These are phyloP conservation scores for Phocoena phocoena DNA, from an alignment of 2,113 vertebrate species.

Conservation along the genomic window DNA sequence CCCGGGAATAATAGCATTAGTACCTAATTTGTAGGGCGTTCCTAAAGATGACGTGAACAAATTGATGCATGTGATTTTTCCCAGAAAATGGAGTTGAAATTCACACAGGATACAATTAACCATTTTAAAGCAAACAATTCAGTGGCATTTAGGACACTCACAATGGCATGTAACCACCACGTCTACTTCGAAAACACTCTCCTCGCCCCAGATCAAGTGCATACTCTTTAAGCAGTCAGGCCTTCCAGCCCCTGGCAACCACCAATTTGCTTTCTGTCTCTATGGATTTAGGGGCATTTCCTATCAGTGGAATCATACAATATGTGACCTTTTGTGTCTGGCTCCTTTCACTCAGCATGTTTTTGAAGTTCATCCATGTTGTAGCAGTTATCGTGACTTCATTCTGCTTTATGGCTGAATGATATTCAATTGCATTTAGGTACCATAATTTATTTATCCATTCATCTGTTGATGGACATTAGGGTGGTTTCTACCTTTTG, in stretches of 20 bases:
- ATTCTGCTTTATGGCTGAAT: neutral
- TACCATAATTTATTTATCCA: neutral
- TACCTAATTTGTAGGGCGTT: neutral
- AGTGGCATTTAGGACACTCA: neutral
- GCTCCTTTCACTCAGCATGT: neutral
- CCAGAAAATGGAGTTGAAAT: neutral
- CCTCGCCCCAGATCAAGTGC: neutral
- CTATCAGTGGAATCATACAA: neutral
- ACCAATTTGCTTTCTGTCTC: neutral
- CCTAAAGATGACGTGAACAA: neutral
- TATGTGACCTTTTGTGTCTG: neutral
- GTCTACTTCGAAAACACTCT: neutral
- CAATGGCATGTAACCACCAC: neutral
- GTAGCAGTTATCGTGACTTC: neutral
- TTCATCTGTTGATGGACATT: neutral
- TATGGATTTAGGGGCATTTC: neutral
- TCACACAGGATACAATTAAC: neutral
- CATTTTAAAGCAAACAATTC: neutral
- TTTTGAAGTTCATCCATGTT: neutral
- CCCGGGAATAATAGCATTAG: neutral
- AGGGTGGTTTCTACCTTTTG: neutral
- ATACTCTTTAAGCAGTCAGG: neutral
- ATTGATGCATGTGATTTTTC: neutral
- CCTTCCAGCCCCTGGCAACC: neutral
- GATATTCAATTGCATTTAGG: neutral